Conservation (phyloP, 2,113 vertebrate genomes). For the Tachysurus vachellii region DNA sequence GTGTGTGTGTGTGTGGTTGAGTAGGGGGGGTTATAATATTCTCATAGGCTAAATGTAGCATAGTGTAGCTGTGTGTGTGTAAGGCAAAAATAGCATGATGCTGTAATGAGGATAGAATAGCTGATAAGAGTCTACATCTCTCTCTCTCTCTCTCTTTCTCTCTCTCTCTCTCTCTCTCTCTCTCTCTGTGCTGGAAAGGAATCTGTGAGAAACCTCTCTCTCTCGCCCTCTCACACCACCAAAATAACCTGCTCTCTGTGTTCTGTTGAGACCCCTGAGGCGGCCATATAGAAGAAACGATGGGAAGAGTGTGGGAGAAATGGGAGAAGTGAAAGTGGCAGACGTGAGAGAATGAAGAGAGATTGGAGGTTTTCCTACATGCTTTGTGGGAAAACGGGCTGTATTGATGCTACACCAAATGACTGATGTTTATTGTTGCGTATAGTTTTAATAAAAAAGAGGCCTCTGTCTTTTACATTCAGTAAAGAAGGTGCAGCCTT, state of each 20-base stretch:
- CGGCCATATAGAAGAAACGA: not conserved
- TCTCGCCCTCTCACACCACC: slow-evolving; percentile 63
- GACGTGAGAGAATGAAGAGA: not conserved
- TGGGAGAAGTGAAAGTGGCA: not conserved
- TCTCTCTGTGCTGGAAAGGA: slow-evolving; percentile 55
- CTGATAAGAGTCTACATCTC: slow-evolving; percentile 17
- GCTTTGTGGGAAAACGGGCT: not conserved
- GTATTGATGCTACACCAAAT: not conserved
- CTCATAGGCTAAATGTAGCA: slow-evolving; percentile 8
- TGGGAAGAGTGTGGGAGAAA: slow-evolving; percentile 23
- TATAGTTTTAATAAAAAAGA: not conserved
- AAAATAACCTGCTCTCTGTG: slow-evolving; percentile 63
- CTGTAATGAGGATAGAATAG: slow-evolving; percentile 30
- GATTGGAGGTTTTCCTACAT: not conserved
- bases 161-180: slow-evolving; percentile 22
- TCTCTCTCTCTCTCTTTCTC: not conserved
- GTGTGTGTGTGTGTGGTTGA: not conserved
- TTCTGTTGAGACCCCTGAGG: slow-evolving; percentile 18
- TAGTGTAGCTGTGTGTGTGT: not conserved
- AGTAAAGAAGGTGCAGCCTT: not conserved
- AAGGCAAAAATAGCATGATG: slow-evolving; percentile 28
- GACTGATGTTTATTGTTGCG: not conserved
- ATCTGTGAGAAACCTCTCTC: slow-evolving; percentile 67
- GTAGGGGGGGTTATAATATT: not conserved
- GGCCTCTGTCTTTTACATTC: not conserved